A percentile compares a stretch with the other conserved stretches of the same genome.
phyloP scores from a whole-genome alignment of 2,113 vertebrate species.

The Hipposideros armiger region DNA sequence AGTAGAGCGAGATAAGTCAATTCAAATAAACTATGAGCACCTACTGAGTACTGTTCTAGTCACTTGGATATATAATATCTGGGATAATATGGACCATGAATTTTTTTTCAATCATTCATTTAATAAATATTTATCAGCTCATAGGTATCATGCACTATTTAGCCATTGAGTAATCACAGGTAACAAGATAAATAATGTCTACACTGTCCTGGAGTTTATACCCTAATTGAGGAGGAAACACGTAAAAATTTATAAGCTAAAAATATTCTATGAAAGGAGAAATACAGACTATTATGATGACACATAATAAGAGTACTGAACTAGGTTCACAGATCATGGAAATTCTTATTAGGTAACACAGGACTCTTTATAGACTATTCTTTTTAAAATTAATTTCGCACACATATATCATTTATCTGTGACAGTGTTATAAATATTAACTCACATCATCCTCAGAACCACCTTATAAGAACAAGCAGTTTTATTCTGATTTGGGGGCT shows the following conservation, averaged over 20 bases:
- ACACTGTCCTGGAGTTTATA: background rate
- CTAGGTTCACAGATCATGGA: background rate
- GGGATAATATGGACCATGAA: background rate
- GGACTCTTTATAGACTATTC: background rate
- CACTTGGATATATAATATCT: background rate
- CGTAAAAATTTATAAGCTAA: background rate
- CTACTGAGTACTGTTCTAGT: background rate
- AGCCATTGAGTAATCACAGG: background rate
- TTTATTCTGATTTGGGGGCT: background rate
- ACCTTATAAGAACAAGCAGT: background rate
- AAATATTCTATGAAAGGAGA: background rate
- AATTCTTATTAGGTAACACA: background rate
- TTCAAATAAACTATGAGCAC: background rate
- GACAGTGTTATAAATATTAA: background rate
- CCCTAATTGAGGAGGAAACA: background rate
- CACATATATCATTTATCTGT: background rate
- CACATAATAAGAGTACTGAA: background rate
- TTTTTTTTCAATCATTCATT: background rate
- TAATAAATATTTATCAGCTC: background rate
- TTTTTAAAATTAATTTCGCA: background rate
- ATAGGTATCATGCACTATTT: background rate
- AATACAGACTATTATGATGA: background rate
- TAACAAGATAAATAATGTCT: background rate
- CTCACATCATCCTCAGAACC: background rate
- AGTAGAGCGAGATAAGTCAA: background rate